Percentiles rank a stretch among this genome's conserved stretches.
Evolutionary conservation across 2,888 invertebrate genomes (phyloP).

Genomic region (Drosophila hamatofila): DNA sequence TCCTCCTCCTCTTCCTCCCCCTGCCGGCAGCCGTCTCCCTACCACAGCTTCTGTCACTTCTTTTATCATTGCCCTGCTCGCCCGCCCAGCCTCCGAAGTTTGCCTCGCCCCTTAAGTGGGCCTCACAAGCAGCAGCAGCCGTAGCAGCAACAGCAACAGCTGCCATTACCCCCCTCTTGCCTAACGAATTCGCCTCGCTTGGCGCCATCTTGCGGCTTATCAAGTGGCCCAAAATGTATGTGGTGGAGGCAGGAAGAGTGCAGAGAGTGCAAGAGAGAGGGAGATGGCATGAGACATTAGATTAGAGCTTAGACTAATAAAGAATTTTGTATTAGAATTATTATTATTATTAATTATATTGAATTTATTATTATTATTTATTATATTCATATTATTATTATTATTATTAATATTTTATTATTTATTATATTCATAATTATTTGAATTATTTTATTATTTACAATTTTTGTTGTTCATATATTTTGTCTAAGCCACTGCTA

Average conservation of each 20-base stretch:
- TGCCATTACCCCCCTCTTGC: conserved; percentile 16
- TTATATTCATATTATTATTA: neutral
- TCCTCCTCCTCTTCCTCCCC: neutral
- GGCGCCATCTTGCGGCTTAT: conserved; percentile 71
- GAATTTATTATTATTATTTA: neutral
- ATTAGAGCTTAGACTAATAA: neutral
- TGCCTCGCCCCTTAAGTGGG: conserved; percentile 24
- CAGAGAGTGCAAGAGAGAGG: neutral
- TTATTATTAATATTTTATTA: neutral
- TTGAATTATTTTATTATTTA: neutral
- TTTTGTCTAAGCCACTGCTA: too few relatives aligned
- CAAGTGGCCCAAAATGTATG: conserved; percentile 53
- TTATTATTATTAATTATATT: neutral
- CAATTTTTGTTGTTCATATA: too few relatives aligned
- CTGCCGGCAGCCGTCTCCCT: neutral
- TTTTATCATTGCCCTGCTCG: conserved; percentile 35
- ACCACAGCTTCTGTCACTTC: conserved; percentile 16
- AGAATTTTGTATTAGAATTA: neutral
- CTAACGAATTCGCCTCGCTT: neutral
- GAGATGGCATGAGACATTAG: neutral
- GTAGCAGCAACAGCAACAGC: conserved; percentile 19
- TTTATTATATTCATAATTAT: neutral
- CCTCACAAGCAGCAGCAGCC: conserved; percentile 15
- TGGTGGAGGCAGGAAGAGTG: neutral
- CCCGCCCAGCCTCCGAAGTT: neutral